These are phyloP conservation scores for Cydia splendana DNA, from an alignment of 1,140 invertebrate genomes.

Conservation along the genomic window DNA sequence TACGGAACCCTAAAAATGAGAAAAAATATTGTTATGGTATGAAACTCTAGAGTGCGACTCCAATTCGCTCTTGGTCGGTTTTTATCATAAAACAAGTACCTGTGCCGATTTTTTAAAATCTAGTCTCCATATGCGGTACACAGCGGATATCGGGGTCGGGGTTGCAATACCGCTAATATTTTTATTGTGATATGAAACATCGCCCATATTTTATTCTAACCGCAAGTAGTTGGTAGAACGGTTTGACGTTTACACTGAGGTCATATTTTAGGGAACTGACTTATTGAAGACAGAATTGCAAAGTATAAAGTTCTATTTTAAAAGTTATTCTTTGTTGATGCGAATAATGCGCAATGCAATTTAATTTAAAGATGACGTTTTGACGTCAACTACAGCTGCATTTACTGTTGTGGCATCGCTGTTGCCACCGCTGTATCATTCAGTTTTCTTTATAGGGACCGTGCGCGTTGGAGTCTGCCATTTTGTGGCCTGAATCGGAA, in stretches of 20 bases:
- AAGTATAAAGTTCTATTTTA: neutral
- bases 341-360: neutral
- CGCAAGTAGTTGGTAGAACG: constrained; percentile 7
- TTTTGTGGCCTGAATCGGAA: no score
- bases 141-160: neutral
- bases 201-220: constrained; percentile 6
- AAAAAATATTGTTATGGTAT: no score
- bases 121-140: neutral
- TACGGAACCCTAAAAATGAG: no score
- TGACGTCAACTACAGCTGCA: no score
- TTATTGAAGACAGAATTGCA: constrained; percentile 17
- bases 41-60: no score
- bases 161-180: neutral
- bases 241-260: constrained; percentile 15
- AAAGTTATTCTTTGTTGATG: neutral
- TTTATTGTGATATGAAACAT: neutral
- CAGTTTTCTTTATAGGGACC: no score
- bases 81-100: no score
- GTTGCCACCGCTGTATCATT: no score
- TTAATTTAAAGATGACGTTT: neutral
- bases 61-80: no score
- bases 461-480: no score
- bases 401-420: no score
- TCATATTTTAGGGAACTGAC: neutral
- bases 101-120: no score